Percentiles rank a stretch among this genome's conserved stretches.
phyloP scores from a whole-genome alignment of 2,113 vertebrate species.

The Columbina picui region DNA sequence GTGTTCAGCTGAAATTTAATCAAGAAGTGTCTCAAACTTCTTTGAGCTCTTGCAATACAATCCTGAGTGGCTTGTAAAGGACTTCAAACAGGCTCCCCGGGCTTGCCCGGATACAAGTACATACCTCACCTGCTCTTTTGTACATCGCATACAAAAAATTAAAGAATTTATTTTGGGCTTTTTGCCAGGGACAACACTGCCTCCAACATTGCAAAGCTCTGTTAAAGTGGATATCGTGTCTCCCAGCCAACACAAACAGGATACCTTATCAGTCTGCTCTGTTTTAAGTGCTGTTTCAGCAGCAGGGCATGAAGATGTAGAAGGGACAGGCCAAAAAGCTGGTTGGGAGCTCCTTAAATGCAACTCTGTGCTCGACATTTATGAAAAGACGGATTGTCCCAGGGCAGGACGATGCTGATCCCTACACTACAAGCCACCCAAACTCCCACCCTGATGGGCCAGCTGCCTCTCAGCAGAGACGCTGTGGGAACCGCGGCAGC shows the following conservation, averaged over 20 bases:
- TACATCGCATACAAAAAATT: slow-evolving; percentile 27
- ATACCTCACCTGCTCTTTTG: slow-evolving; percentile 63
- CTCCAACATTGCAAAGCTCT: slow-evolving; percentile 9
- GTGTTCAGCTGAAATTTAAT: slow-evolving; percentile 69
- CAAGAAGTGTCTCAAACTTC: slow-evolving; percentile 55
- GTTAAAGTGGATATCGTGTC: not conserved
- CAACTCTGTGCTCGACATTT: not conserved
- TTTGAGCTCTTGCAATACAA: slow-evolving; percentile 67
- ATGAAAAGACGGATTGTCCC: not conserved
- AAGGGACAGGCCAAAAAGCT: not conserved
- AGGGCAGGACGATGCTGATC: not conserved
- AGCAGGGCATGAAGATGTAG: not conserved
- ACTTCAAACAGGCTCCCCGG: slow-evolving; percentile 49
- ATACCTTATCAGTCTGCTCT: slow-evolving; percentile 49
- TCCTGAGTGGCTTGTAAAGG: slow-evolving; percentile 56
- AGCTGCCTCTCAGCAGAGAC: not conserved
- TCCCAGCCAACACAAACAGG: slow-evolving; percentile 51
- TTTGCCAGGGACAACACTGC: slow-evolving; percentile 41
- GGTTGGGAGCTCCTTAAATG: not conserved
- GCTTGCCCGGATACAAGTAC: slow-evolving; percentile 46
- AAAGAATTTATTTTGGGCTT: slow-evolving; percentile 51
- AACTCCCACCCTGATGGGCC: accelerated
- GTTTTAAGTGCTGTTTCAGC: slow-evolving; percentile 41
- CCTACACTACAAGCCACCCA: not conserved
- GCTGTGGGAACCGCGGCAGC: not conserved